Conservation (phyloP, 2,113 vertebrate species). For the Ariopsis seemanni region DNA sequence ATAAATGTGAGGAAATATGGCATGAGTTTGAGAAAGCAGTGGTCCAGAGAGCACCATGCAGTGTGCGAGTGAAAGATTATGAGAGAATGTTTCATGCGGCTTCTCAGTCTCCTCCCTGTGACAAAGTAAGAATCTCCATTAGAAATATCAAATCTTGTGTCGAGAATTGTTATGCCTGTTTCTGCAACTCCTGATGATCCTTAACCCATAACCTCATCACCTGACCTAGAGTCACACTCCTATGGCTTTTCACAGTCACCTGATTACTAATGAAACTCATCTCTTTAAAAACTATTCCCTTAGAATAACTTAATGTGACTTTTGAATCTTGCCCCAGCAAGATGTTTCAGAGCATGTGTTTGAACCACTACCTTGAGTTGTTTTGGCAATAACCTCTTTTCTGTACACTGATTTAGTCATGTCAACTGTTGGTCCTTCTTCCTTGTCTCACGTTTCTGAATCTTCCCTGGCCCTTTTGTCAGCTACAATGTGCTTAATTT, state of each 20-base stretch:
- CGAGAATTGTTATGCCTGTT: not conserved
- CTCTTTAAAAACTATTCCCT: not conserved
- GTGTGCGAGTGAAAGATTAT: conserved; percentile 67
- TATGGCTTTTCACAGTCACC: not conserved
- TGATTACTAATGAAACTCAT: not conserved
- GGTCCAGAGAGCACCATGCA: conserved; percentile 61
- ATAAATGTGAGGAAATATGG: conserved; percentile 75
- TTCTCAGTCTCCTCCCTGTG: conserved; percentile 65
- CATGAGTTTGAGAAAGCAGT: conserved; percentile 70
- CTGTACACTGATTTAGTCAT: not conserved
- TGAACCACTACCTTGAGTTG: not conserved
- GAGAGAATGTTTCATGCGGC: conserved; percentile 62
- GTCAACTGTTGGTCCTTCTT: not conserved
- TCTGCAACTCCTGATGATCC: not conserved
- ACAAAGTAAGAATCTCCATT: conserved; percentile 57
- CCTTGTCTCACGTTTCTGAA: not conserved
- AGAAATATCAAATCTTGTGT: not conserved
- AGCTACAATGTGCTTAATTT: no score
- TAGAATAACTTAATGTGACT: no score
- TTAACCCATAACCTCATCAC: not conserved
- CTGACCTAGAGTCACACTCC: not conserved
- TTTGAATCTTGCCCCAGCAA: not conserved
- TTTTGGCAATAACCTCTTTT: not conserved
- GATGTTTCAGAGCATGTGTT: not conserved
- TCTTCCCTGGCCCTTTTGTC: no score